These are phyloP conservation scores for Echinops telfairi DNA, from an alignment of 2,113 vertebrate species.

Conservation along the genomic window DNA sequence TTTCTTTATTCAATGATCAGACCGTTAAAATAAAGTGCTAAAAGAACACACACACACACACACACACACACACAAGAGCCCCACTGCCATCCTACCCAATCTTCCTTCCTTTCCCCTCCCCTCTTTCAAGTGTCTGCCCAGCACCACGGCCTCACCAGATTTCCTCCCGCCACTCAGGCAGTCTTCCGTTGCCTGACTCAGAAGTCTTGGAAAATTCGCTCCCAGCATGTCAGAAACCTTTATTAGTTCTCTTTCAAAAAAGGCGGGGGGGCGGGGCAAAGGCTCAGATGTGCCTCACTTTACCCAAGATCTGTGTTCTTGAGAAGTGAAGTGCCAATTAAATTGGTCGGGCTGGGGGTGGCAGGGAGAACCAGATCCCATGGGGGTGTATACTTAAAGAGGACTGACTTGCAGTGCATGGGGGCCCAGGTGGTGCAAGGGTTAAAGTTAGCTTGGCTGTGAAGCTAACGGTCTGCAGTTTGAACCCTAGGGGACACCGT, in stretches of 20 bases:
- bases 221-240: background rate
- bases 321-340: slow-evolving; percentile 26
- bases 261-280: background rate
- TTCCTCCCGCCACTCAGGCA: background rate
- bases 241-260: slow-evolving; percentile 13
- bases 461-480: too few species aligned
- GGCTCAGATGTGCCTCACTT: slow-evolving; percentile 15
- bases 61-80: too few species aligned
- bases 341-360: background rate
- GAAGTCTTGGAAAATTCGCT: slow-evolving; percentile 3
- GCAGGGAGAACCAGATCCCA: too few species aligned
- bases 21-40: too few species aligned
- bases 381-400: background rate
- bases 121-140: background rate
- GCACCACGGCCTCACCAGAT: background rate
- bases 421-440: too few species aligned
- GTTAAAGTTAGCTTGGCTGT: too few species aligned
- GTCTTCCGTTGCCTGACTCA: background rate
- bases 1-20: too few species aligned
- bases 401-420: background rate
- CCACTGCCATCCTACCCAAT: background rate
- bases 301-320: slow-evolving; percentile 50
- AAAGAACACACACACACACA: too few species aligned
- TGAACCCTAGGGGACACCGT: too few species aligned
- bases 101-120: background rate